Conservation (phyloP, 2,888 invertebrate genomes). For the Heterodera filipjevi region DNA sequence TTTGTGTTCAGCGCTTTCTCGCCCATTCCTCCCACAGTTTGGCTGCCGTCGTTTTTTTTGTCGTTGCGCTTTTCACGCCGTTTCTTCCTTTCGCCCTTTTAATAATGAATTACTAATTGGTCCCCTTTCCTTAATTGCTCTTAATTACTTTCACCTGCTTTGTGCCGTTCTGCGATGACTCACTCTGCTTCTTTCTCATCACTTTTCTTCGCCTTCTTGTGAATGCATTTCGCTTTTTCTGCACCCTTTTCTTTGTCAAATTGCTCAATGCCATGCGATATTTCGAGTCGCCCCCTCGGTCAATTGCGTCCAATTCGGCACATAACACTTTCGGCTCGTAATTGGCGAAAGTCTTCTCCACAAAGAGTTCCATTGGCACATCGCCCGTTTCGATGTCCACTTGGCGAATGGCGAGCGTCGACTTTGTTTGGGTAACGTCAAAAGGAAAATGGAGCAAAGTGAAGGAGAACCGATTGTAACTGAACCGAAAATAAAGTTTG, state of each 20-base stretch:
- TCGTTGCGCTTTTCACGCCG: neutral
- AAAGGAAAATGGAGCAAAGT: slow-evolving; percentile 20
- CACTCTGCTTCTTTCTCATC: neutral
- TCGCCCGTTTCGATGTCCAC: slow-evolving; percentile 16
- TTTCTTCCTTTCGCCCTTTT: neutral
- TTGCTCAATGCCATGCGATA: neutral
- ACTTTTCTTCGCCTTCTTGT: neutral
- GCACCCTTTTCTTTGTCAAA: neutral
- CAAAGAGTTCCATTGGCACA: slow-evolving; percentile 12
- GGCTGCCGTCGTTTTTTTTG: neutral
- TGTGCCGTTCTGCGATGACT: neutral
- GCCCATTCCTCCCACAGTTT: neutral
- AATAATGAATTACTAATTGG: neutral
- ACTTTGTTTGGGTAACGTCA: neutral
- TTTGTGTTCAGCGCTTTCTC: neutral
- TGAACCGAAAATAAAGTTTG: neutral
- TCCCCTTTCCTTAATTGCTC: neutral
- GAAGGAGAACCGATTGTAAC: slow-evolving; percentile 8
- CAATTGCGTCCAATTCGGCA: neutral
- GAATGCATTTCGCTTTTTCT: neutral
- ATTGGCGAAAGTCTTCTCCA: slow-evolving; percentile 16
- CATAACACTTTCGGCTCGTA: slow-evolving; percentile 13
- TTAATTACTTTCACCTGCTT: neutral
- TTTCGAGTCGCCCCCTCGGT: neutral
- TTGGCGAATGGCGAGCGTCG: slow-evolving; percentile 10